These are phyloP conservation scores for Drosophila equinoxialis DNA, from an alignment of 1,140 invertebrate species.

Conservation along the genomic window DNA sequence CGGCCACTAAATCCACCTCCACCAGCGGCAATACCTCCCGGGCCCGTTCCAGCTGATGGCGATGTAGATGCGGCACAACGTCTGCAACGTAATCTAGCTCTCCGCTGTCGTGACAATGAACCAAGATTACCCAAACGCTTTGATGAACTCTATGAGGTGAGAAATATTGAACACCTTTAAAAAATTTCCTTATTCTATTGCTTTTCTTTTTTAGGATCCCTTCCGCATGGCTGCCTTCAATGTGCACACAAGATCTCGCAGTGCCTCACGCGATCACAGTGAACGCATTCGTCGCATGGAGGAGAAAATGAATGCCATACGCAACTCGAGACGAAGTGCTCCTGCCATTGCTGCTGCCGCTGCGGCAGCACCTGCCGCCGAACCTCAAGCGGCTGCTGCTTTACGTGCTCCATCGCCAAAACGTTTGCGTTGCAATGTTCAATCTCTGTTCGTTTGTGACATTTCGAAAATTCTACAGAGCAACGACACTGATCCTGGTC, in stretches of 20 bases:
- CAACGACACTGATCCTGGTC: constrained; percentile 85
- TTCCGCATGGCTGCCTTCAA: constrained; percentile 82
- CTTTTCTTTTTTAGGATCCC: constrained; percentile 54
- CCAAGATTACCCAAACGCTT: constrained; percentile 77
- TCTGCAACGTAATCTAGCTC: constrained; percentile 74
- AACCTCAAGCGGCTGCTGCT: constrained; percentile 1
- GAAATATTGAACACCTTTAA: not conserved
- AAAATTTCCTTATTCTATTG: not conserved
- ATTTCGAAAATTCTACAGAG: constrained; percentile 88
- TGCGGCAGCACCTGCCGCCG: not conserved
- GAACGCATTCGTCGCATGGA: constrained; percentile 82
- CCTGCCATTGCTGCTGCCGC: constrained; percentile 56
- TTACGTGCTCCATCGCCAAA: constrained; percentile 79
- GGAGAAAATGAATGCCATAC: constrained; percentile 80
- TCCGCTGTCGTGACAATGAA: constrained; percentile 78
- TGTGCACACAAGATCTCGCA: constrained; percentile 69
- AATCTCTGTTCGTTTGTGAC: constrained; percentile 94
- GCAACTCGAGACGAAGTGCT: constrained; percentile 74
- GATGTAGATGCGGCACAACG: constrained; percentile 77
- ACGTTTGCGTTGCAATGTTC: constrained; percentile 85
- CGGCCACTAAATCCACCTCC: constrained; percentile 11
- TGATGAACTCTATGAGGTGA: constrained; percentile 76
- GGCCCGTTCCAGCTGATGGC: constrained; percentile 40
- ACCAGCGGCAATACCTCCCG: constrained; percentile 35
- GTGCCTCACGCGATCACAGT: constrained; percentile 76